Base-by-base conservation (phyloP, 2,113 vertebrate genomes). In the Gopherus flavomarginatus region DNA sequence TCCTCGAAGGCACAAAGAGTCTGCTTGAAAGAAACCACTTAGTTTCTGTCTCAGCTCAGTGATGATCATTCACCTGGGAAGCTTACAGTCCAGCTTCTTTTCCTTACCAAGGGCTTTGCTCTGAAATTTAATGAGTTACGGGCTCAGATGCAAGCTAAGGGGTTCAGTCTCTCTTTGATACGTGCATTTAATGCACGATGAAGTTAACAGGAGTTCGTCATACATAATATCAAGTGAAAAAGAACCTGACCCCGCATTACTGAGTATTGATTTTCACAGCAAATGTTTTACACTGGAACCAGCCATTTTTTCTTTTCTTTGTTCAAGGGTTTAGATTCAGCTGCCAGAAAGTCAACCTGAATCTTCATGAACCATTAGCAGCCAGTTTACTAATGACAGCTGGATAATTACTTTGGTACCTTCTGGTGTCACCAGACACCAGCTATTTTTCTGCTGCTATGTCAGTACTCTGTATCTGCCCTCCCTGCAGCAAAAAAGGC, bases 351-450 rank as follows among this genome's bases (percentile, higher is more conserved):
- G 88, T 77, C 53, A 87, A 47, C 49, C 56, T 84, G 69, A 54
- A 81, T 77, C 81, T 29, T 72, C 80, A 90, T 79, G 83, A 77
- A 49, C 88, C 59, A 93, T 90, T 90, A 90, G 57, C 54, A 65
- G 59, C 83, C 82, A 35, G 42, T 90, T 93, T 87, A 90, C 85
- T 69, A 69, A 90, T 90, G 84, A 83, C 78, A 89, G 65, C 69
- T 79, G 53, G 85, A 83, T 93, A 90, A 86, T 90, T 90, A 83
- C 69, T 79, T 78, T 54, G 81, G 50, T 83, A 54, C 84, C 92
- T 83, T 56, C 88, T 86, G 88, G 56, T 83, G 75, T 83, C 65
- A 86, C 77, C 84, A 93, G 54, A 83, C 81, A 86, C 26, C 52
- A 14, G 42, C 52, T 81, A 49, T 22, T 5, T 78, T 72, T 83